A percentile compares a stretch with the other conserved stretches of the same genome.
Evolutionary conservation across 30 jellyfish, hydroid and myxozoan species (phyloP).

Genomic region (Cassiopea xamachana): DNA sequence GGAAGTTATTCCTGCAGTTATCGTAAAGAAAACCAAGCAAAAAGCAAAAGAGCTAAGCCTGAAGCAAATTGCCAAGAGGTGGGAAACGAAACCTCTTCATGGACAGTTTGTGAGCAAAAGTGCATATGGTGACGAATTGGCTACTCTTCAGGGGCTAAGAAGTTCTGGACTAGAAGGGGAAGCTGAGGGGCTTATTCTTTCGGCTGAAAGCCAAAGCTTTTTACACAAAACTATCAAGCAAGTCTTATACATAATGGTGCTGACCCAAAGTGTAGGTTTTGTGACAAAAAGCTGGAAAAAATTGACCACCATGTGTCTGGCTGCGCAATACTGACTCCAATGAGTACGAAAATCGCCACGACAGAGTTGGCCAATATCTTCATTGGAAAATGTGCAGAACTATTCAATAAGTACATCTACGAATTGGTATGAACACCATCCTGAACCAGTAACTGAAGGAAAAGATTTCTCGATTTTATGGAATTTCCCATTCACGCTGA

Average conservation of each 20-base stretch:
- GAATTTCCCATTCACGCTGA: constrained; percentile 49
- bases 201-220: constrained; percentile 22
- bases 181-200: constrained; percentile 4
- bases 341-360: constrained; percentile 9
- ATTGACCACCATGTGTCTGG: constrained; percentile 47
- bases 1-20: no score
- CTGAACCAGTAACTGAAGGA: constrained; percentile 32
- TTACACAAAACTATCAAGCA: constrained; percentile 9
- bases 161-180: constrained; percentile 24
- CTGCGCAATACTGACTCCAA: constrained; percentile 31
- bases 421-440: constrained; percentile 56
- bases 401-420: background rate
- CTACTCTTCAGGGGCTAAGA: constrained; percentile 42
- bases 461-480: constrained; percentile 36
- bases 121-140: background rate
- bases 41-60: no score
- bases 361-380: constrained; percentile 50
- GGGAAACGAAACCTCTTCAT: constrained; percentile 27
- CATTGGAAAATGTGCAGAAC: constrained; percentile 44
- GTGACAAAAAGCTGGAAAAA: background rate
- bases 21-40: no score
- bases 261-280: constrained; percentile 48
- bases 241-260: constrained; percentile 22
- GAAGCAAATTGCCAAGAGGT: no score
- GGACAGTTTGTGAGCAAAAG: constrained; percentile 38